phyloP scores from a whole-genome alignment of 1,140 invertebrate species.

The Brachionus calyciflorus region DNA sequence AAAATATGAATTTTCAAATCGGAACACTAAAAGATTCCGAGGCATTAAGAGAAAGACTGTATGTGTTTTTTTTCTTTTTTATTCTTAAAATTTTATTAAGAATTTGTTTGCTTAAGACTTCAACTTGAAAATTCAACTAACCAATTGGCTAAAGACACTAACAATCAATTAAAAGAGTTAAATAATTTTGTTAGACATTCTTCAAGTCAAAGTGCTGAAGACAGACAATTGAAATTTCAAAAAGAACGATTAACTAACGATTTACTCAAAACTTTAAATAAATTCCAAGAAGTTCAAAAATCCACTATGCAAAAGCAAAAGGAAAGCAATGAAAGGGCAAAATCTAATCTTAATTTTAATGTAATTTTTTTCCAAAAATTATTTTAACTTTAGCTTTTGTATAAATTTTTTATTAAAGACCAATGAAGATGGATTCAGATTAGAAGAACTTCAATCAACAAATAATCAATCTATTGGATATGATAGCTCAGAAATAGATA shows the following conservation, averaged over 20 bases:
- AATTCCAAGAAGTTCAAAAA: constrained; percentile 21
- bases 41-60: background rate
- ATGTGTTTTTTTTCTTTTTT: background rate
- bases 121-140: background rate
- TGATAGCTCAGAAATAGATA: background rate
- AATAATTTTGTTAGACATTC: background rate
- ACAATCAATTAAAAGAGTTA: background rate
- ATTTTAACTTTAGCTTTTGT: background rate
- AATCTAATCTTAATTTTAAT: background rate
- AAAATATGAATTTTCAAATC: background rate
- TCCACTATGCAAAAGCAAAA: background rate
- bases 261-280: background rate
- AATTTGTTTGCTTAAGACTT: background rate
- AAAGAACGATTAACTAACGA: constrained; percentile 16
- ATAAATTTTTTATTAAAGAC: too few relatives aligned
- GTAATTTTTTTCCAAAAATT: background rate
- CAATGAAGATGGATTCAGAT: background rate
- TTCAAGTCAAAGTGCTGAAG: background rate
- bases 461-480: background rate
- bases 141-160: constrained; percentile 1
- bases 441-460: background rate
- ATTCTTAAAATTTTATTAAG: background rate
- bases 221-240: constrained; percentile 17
- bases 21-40: background rate
- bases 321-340: constrained; percentile 9